Conservation (phyloP, 2,888 invertebrate species). For the Electrophaes corylata region DNA sequence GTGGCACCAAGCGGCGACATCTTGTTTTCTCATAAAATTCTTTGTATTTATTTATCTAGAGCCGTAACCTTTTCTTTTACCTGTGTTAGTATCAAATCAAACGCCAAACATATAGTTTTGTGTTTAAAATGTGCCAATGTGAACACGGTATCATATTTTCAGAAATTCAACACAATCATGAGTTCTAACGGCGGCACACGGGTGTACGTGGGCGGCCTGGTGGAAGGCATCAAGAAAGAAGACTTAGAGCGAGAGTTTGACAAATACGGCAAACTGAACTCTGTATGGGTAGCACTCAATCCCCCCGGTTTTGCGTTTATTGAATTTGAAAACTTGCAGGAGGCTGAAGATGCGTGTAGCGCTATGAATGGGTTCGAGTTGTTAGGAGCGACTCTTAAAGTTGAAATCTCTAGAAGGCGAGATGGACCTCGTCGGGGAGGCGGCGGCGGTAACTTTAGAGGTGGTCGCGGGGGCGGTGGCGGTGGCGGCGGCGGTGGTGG, state of each 20-base stretch:
- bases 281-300: conserved; percentile 97
- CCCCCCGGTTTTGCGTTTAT: conserved; percentile 97
- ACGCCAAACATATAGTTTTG: not conserved
- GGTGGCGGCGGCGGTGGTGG: conserved; percentile 74
- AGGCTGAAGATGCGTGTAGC: conserved; percentile 95
- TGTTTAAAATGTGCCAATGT: conserved; percentile 9
- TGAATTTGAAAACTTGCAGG: conserved; percentile 94
- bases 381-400: conserved; percentile 93
- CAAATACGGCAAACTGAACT: conserved; percentile 95
- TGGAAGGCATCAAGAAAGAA: conserved; percentile 95
- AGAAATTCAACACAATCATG: conserved; percentile 61
- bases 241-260: conserved; percentile 95
- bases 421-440: conserved; percentile 88
- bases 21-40: conserved; percentile 69
- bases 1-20: conserved; percentile 81
- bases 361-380: conserved; percentile 94
- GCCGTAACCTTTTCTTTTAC: conserved; percentile 24
- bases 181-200: conserved; percentile 87
- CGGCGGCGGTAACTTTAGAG: conserved; percentile 78
- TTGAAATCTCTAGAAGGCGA: conserved; percentile 93
- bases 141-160: conserved; percentile 41
- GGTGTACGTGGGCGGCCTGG: conserved; percentile 95
- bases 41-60: conserved; percentile 73
- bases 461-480: conserved; percentile 67
- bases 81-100: conserved; percentile 1